Evolutionary conservation across 2,113 vertebrate genomes (phyloP).

Genomic region (Vicugna pacos): DNA sequence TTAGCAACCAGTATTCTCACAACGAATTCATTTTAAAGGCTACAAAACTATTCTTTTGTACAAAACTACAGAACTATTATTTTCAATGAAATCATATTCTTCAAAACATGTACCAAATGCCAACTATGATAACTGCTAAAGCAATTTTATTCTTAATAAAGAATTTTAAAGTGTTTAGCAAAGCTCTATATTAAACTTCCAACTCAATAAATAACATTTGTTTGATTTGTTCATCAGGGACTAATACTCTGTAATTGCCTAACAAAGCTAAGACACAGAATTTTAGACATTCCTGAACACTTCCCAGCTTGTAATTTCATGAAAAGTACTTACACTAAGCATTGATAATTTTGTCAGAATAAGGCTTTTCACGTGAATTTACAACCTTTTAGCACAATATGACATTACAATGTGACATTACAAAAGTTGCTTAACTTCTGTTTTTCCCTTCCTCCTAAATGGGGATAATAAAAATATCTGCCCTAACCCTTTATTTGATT

Average conservation of each 20-base stretch:
- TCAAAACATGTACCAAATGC: background rate
- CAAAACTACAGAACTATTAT: background rate
- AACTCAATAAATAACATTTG: background rate
- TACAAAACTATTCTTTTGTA: constrained; percentile 23
- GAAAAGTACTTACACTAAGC: constrained; percentile 30
- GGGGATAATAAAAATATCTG: background rate
- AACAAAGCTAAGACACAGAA: background rate
- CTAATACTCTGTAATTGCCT: background rate
- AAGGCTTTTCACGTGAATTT: constrained; percentile 20
- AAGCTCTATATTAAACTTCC: constrained; percentile 19
- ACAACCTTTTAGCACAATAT: background rate
- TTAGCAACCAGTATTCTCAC: background rate
- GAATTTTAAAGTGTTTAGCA: background rate
- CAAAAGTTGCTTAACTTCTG: background rate
- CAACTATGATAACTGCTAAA: background rate
- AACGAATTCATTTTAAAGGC: background rate
- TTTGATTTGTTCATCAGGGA: constrained; percentile 12
- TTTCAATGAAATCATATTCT: constrained; percentile 41
- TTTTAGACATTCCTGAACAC: constrained; percentile 35
- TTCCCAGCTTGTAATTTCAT: constrained; percentile 45
- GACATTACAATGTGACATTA: background rate
- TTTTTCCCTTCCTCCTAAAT: background rate
- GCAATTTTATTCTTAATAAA: constrained; percentile 48
- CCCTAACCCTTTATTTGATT: background rate
- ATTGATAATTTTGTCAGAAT: constrained; percentile 45